phyloP scores from a whole-genome alignment of 2,797 vertebrate genomes.

The Sebastes dallii region DNA sequence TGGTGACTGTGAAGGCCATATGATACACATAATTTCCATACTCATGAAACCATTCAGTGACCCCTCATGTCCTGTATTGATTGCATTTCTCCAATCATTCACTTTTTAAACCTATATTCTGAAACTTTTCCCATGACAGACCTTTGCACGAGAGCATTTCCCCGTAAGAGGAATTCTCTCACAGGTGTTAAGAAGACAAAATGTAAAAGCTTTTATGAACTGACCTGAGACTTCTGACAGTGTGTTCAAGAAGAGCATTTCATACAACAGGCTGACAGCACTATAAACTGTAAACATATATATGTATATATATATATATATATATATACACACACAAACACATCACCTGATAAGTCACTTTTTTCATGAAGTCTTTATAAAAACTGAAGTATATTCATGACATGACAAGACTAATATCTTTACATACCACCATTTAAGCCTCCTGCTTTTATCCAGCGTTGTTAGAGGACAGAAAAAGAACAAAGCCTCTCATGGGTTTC shows the following conservation, averaged over 20 bases:
- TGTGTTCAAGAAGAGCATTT: too few relatives aligned
- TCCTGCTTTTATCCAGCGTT: slow-evolving; percentile 16
- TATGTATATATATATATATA: too few relatives aligned
- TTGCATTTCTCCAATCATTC: background rate
- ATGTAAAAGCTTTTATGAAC: background rate
- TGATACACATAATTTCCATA: background rate
- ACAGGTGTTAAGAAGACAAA: background rate
- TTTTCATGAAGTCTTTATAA: background rate
- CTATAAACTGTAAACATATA: too few relatives aligned
- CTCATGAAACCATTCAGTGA: background rate
- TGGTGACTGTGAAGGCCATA: too few relatives aligned
- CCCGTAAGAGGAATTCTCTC: background rate
- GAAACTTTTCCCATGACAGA: background rate
- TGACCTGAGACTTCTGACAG: background rate
- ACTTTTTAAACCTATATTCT: background rate
- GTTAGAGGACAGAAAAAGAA: slow-evolving; percentile 27
- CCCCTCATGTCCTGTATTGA: background rate
- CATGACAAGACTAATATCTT: slow-evolving; percentile 5
- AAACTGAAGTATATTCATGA: background rate
- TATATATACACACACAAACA: too few relatives aligned
- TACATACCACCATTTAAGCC: slow-evolving; percentile 2
- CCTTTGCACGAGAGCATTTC: too few relatives aligned
- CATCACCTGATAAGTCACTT: background rate
- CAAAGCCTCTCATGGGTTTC: slow-evolving; percentile 22
- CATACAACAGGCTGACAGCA: too few relatives aligned